phyloP scores from a whole-genome alignment of 2,797 vertebrate genomes.

The Danio albolineatus region DNA sequence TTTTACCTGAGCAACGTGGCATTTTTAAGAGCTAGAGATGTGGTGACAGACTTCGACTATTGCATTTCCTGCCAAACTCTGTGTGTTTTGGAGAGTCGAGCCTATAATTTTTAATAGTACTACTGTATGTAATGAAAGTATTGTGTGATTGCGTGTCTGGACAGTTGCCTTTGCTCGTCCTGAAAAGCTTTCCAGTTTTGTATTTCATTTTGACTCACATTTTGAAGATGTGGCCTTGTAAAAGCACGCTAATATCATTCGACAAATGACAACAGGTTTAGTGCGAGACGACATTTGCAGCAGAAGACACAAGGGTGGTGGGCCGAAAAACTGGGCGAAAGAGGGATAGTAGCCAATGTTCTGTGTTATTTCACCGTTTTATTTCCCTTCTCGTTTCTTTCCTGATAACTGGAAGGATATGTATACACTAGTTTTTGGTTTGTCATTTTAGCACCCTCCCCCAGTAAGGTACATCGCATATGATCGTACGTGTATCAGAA shows the following conservation, averaged over 20 bases:
- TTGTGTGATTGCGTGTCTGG: constrained; percentile 38
- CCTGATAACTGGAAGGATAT: constrained; percentile 9
- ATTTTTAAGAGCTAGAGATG: constrained; percentile 34
- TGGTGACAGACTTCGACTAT: constrained; percentile 28
- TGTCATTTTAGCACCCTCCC: constrained; percentile 51
- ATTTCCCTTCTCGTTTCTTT: constrained; percentile 22
- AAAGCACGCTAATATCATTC: constrained; percentile 32
- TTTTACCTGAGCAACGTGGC: constrained; percentile 26
- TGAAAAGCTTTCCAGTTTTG: constrained; percentile 49
- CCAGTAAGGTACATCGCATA: constrained; percentile 63
- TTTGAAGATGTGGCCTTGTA: constrained; percentile 50
- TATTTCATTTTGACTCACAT: constrained; percentile 40
- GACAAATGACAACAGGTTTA: constrained; percentile 38
- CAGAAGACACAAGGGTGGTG: constrained; percentile 22
- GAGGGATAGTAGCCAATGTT: constrained; percentile 36
- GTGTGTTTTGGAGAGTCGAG: constrained; percentile 65
- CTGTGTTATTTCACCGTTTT: constrained; percentile 34
- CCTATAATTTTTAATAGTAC: constrained; percentile 69
- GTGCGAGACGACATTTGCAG: constrained; percentile 12
- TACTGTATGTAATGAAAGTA: constrained; percentile 67
- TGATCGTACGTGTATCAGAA: constrained; percentile 81
- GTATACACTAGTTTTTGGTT: constrained; percentile 39
- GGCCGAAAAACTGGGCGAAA: constrained; percentile 8
- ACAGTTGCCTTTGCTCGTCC: constrained; percentile 43
- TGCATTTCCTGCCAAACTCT: constrained; percentile 30